These are phyloP conservation scores for Silurus meridionalis DNA, from an alignment of 2,113 vertebrate species.

Conservation along the genomic window DNA sequence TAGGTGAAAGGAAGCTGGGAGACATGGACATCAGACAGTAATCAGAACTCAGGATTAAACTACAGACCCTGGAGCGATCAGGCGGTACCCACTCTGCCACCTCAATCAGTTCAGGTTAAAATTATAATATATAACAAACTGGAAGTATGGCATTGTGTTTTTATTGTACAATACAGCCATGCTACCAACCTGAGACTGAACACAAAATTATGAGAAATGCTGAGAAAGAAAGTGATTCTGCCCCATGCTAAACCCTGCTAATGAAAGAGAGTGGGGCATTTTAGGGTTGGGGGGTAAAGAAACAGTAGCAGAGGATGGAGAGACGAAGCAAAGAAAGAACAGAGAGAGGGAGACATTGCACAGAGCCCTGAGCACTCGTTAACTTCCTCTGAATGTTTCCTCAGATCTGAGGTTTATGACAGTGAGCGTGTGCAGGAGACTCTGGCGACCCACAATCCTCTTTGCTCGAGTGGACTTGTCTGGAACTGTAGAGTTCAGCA, in stretches of 20 bases:
- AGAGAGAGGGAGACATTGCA: conserved; percentile 40
- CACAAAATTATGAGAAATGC: not conserved
- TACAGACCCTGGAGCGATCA: not conserved
- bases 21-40: not conserved
- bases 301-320: conserved; percentile 43
- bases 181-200: not conserved
- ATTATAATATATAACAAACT: not conserved
- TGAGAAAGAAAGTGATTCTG: not conserved
- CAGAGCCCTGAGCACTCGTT: conserved; percentile 58
- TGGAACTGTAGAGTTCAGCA: conserved; percentile 13
- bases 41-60: not conserved
- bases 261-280: not conserved
- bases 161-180: not conserved
- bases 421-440: conserved; percentile 47
- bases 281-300: not conserved
- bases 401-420: conserved; percentile 56
- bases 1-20: not conserved
- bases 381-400: conserved; percentile 62
- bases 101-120: not conserved
- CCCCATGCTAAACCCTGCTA: not conserved
- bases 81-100: not conserved
- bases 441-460: conserved; percentile 6
- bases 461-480: conserved; percentile 39
- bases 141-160: not conserved
- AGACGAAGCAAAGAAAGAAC: conserved; percentile 42